Evolutionary conservation across 1,140 invertebrate species (phyloP), one percentile per base, ranked within the genome.

Genomic region (Sweltsa coloradensis): DNA sequence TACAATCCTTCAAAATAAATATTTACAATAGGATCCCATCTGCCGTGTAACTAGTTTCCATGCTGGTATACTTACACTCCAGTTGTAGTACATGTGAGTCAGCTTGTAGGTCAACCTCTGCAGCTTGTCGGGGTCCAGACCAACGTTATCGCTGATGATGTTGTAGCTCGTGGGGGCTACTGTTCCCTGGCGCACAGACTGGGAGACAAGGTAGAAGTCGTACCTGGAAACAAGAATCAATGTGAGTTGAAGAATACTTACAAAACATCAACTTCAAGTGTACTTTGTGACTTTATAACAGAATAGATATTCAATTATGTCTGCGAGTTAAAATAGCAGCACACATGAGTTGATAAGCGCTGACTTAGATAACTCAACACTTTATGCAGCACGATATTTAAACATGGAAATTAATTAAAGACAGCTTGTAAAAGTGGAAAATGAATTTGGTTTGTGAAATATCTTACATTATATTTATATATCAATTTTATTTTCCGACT

Each of bases 51-150:
- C n/a, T n/a, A n/a, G n/a, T n/a, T n/a, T n/a, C n/a, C n/a, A n/a
- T n/a, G 23, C 26, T 37, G 16, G 13, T 19, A 48, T 45, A 58
- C 56, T 58, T 47, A 59, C 60, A 13, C 65, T 67, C 74, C 81
- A 90, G 61, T 92, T 92, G 57, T 75, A 92, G 52, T 91, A 92
- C 63, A 89, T 65, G 55, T 90, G 86, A 0, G 77, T 80, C 55
- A 90, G 62, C 60, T 89, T 90, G 55, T 83, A 91, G 0, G 85
- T 73, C 1, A 92, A 54, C 7, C 75, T 59, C 60, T 92, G 88
- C 5, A 89, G 58, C 43, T 75, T 68, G 47, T 87, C 81, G 0
- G 81, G 68, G 23, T 61, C 56, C 2, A 85, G 60, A 0, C 69
- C 70, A 5, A 74, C 64, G 5, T 59, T 72, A 53, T 89, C 84